Conservation (phyloP, 2,113 vertebrate species). For the Nesogale talazaci region DNA sequence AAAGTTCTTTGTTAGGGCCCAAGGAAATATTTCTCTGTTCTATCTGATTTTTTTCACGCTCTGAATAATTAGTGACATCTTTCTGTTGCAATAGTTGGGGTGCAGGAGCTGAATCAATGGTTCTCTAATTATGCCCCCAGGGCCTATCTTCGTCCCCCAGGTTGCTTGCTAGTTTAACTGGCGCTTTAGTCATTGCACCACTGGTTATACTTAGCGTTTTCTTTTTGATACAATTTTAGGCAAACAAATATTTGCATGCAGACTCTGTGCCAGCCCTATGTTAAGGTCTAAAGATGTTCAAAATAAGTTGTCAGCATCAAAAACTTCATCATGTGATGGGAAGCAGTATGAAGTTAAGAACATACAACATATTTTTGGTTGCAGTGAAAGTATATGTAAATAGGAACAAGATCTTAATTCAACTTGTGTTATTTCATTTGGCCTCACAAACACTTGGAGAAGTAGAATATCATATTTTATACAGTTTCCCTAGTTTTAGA, state of each 20-base stretch:
- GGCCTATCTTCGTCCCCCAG: fast-evolving
- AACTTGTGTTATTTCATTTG: not conserved
- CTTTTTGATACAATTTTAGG: too few species aligned
- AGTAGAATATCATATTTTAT: too few species aligned
- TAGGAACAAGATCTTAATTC: not conserved
- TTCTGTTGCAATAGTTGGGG: not conserved
- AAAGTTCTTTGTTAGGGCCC: not conserved
- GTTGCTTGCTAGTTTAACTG: too few species aligned
- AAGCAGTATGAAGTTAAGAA: not conserved
- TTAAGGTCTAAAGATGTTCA: not conserved
- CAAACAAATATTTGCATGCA: not conserved
- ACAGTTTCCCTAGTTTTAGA: too few species aligned
- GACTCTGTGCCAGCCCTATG: not conserved
- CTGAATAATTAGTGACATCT: not conserved
- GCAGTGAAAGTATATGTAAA: not conserved
- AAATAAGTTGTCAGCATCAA: not conserved
- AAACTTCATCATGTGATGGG: not conserved
- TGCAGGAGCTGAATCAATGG: not conserved
- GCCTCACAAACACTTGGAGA: not conserved
- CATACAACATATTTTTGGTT: too few species aligned
- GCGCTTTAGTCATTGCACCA: too few species aligned
- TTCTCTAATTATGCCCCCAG: not conserved
- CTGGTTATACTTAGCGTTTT: too few species aligned
- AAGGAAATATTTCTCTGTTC: not conserved
- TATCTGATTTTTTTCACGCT: not conserved